A percentile compares a stretch with the other conserved stretches of the same genome.
These are phyloP conservation scores for Exocentrus adspersus DNA, from an alignment of 2,888 invertebrate genomes.

Conservation along the genomic window DNA sequence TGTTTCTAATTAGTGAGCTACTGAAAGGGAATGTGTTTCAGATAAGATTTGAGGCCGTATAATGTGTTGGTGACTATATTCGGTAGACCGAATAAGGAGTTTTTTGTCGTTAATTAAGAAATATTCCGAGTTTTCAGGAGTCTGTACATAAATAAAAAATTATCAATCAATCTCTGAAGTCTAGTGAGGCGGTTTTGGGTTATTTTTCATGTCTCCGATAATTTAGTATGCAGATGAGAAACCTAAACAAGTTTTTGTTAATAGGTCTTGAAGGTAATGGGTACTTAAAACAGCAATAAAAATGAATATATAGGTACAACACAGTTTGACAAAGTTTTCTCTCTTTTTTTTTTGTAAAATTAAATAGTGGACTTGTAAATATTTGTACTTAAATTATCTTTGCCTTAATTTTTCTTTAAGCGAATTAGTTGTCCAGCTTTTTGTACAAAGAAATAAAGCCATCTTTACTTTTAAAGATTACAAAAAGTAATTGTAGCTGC, in stretches of 20 bases:
- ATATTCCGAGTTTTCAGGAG: slow-evolving; percentile 5
- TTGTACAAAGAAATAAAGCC: too few relatives aligned
- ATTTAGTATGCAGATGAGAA: neutral
- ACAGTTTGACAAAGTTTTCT: too few relatives aligned
- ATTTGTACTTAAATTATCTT: too few relatives aligned
- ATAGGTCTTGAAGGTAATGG: too few relatives aligned
- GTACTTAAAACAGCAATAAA: too few relatives aligned
- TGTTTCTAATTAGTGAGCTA: slow-evolving; percentile 50
- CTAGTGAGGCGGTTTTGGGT: neutral
- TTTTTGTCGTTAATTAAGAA: slow-evolving; percentile 24
- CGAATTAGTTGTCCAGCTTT: too few relatives aligned
- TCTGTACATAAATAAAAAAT: neutral
- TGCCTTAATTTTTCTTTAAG: too few relatives aligned
- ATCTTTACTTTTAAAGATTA: too few relatives aligned
- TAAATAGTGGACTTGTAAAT: too few relatives aligned
- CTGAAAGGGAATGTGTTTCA: slow-evolving; percentile 46
- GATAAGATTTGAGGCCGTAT: slow-evolving; percentile 33
- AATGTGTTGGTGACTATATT: slow-evolving; percentile 34
- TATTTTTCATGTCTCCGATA: neutral
- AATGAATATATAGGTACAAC: too few relatives aligned
- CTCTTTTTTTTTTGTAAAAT: too few relatives aligned
- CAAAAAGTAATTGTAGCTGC: too few relatives aligned
- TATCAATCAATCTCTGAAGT: neutral
- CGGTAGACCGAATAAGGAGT: slow-evolving; percentile 3
- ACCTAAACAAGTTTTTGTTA: neutral